These are phyloP conservation scores for Artemisiospiza belli DNA, from an alignment of 2,113 vertebrate genomes.

Conservation along the genomic window DNA sequence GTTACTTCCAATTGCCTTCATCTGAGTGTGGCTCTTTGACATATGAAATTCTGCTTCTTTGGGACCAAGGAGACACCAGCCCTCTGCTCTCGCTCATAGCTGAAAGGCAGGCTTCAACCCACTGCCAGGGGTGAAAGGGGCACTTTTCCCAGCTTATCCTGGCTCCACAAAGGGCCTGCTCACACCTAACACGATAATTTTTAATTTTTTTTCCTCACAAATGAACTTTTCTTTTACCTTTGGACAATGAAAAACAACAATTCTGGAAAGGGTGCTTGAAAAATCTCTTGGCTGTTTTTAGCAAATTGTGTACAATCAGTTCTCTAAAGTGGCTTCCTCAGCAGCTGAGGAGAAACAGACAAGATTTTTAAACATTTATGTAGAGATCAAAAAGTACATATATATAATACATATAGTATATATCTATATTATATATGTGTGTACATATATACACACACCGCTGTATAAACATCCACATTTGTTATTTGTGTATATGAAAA, in stretches of 20 bases:
- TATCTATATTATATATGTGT: not conserved
- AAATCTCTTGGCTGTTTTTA: not conserved
- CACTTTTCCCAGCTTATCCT: not conserved
- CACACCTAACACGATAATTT: not conserved
- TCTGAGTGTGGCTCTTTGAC: constrained; percentile 60
- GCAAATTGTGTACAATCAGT: not conserved
- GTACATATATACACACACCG: no score
- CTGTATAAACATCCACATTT: not conserved
- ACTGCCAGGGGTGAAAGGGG: not conserved
- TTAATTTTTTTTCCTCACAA: not conserved
- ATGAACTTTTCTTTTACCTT: not conserved
- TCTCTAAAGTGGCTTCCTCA: not conserved
- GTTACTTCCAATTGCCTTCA: constrained; percentile 57
- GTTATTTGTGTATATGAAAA: not conserved
- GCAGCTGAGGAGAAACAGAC: not conserved
- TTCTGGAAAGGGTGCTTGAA: not conserved
- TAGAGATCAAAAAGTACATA: not conserved
- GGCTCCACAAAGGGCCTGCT: not conserved
- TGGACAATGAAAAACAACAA: not conserved
- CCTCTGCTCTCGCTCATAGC: not conserved
- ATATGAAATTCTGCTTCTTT: constrained; percentile 35
- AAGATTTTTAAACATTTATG: not conserved
- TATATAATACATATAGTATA: no score
- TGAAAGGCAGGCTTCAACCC: not conserved
- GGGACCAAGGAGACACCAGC: not conserved